Percentiles rank a stretch among this genome's conserved stretches.
These are phyloP conservation scores for Drosophila truncata DNA, from an alignment of 1,140 invertebrate species.

Conservation along the genomic window DNA sequence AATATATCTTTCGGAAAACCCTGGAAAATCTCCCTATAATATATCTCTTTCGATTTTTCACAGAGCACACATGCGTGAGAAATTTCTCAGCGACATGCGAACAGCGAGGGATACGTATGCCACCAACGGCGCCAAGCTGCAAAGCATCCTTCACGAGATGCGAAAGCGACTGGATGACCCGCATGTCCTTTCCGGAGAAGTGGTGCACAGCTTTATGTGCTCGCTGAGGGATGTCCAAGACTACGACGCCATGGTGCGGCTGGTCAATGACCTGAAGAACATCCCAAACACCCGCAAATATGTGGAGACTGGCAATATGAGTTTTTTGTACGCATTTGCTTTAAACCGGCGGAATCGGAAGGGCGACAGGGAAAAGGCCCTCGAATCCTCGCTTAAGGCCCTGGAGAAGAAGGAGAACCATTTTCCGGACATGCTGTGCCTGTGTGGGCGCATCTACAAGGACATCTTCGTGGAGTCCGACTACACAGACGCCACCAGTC, in stretches of 20 bases:
- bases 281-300: constrained; percentile 96
- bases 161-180: constrained; percentile 97
- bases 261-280: constrained; percentile 98
- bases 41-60: constrained; percentile 55
- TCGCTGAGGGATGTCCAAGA: constrained; percentile 97
- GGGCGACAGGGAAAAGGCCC: constrained; percentile 97
- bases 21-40: not conserved
- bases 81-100: constrained; percentile 97
- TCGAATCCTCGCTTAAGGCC: constrained; percentile 96
- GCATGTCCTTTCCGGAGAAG: constrained; percentile 97
- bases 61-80: constrained; percentile 98
- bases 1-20: not conserved
- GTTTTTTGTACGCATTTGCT: constrained; percentile 98
- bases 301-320: constrained; percentile 95
- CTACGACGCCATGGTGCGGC: constrained; percentile 98
- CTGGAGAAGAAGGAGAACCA: constrained; percentile 96
- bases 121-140: constrained; percentile 91
- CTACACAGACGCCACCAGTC: constrained; percentile 94
- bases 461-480: constrained; percentile 99
- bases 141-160: constrained; percentile 94
- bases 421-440: constrained; percentile 98
- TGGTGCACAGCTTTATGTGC: constrained; percentile 96
- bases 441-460: constrained; percentile 99
- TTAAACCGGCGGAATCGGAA: constrained; percentile 97
- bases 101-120: constrained; percentile 95